Evolutionary conservation across 2,797 vertebrate genomes (phyloP), one percentile per base, ranked within the genome.

Genomic region (Rhinichthys osculus): DNA sequence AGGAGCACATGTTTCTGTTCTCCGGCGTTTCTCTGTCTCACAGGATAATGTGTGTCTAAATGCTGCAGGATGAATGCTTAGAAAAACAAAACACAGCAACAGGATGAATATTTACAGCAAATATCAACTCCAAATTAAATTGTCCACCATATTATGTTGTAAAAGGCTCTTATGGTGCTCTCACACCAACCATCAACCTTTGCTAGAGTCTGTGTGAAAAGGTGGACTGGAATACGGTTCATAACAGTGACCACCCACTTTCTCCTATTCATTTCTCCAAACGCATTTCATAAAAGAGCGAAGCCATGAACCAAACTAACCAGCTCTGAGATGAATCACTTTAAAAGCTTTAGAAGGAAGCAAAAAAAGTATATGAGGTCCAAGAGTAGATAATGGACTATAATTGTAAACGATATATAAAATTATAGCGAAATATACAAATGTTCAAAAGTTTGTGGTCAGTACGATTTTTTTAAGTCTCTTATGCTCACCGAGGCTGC

Each of bases 31-130:
- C 47, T 33, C 72, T 66, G 76, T 66, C 23, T 76, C 5, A 11
- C 27, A 35, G 13, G 59, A 67, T 76, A 54, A 67, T 67, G 42
- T 42, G 52, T 42, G 52, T 73, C 57, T 66, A 1, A 66, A 66
- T 66, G 30, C 30, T 70, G 57, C 6, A 30, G 33, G 35, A 23
- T 69, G 44, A 77, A 78, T 2, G 13, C n/a, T 30, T 33, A 42
- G 10, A 21, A 72, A 82, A 59, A 66, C 35, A 57, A 71, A 64
- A 40, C 19, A 35, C 40, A 73, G 71, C 40, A 83, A 67, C 27
- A 50, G 27, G 40, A 44, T 66, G 57, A 50, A 73, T 13, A 47
- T 27, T 83, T 33, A 83, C 57, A 38, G 71, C 52, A 73, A 30
- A 59, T 44, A n/a, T 57, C 33, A 42, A 42, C 38, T 23, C 4